These are phyloP conservation scores for Probaryconus sp. DNA, from an alignment of 1,140 invertebrate genomes.

Conservation along the genomic window DNA sequence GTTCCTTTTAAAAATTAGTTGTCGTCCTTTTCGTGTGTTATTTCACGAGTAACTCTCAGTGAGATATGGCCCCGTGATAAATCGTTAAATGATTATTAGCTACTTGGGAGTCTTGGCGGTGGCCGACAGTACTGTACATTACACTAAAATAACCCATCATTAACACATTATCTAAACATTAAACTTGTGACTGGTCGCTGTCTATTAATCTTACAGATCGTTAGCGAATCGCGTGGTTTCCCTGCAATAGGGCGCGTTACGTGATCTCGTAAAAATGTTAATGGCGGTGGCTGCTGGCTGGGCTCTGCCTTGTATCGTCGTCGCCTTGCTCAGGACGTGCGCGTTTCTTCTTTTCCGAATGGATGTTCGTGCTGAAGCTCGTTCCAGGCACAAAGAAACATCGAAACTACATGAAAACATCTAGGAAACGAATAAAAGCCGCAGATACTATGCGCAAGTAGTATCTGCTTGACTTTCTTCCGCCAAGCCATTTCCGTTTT, in stretches of 20 bases:
- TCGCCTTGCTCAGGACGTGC: constrained; percentile 44
- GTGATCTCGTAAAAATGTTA: constrained; percentile 76
- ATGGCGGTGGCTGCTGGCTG: no score
- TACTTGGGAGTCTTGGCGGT: no score
- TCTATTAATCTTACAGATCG: constrained; percentile 65
- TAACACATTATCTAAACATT: constrained; percentile 60
- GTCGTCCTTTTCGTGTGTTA: no score
- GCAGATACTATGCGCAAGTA: constrained; percentile 1
- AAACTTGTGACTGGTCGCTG: constrained; percentile 54
- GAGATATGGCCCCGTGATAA: constrained; percentile 38
- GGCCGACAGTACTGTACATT: constrained; percentile 30
- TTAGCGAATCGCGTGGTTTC: constrained; percentile 65
- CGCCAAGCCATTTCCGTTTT: constrained; percentile 55
- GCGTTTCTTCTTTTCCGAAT: constrained; percentile 32
- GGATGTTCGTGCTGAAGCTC: constrained; percentile 26
- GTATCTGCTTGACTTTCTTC: constrained; percentile 25
- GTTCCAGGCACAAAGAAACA: constrained; percentile 38
- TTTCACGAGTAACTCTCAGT: no score
- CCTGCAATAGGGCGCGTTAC: constrained; percentile 60
- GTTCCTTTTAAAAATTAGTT: no score
- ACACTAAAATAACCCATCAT: constrained; percentile 53
- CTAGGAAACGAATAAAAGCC: constrained; percentile 53
- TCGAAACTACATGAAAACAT: constrained; percentile 64
- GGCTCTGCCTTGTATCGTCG: constrained; percentile 41
- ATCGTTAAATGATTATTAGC: constrained; percentile 42